phyloP scores from a whole-genome alignment of 2,113 vertebrate genomes.

The Calonectris borealis region DNA sequence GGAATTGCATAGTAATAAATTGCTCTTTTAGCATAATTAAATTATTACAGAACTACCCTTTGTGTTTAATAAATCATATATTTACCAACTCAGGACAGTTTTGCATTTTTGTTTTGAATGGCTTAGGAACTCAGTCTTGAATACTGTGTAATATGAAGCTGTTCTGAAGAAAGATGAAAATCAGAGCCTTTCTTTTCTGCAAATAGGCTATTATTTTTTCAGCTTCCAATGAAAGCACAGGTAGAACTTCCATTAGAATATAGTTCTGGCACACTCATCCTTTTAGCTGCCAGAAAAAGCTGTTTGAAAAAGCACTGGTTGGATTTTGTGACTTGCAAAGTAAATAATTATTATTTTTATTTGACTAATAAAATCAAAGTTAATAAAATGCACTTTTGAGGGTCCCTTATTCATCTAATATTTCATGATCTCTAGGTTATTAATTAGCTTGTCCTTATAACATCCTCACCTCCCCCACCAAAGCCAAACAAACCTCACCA shows the following conservation, averaged over 20 bases:
- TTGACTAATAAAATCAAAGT: not conserved
- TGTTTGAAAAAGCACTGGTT: not conserved
- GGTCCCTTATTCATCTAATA: not conserved
- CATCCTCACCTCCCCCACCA: fast-evolving
- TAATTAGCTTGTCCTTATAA: not conserved
- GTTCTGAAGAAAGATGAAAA: not conserved
- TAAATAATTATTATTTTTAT: not conserved
- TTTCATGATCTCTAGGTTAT: not conserved
- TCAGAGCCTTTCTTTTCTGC: not conserved
- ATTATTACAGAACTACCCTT: not conserved
- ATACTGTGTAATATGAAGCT: not conserved
- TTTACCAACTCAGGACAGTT: not conserved
- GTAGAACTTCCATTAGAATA: not conserved
- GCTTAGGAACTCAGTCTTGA: not conserved
- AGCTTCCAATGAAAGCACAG: not conserved
- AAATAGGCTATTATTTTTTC: not conserved
- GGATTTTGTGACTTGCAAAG: not conserved
- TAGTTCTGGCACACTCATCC: not conserved
- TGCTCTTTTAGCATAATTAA: not conserved
- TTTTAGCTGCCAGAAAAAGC: not conserved
- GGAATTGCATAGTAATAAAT: not conserved
- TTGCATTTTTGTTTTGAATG: not conserved
- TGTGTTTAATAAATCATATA: not conserved
- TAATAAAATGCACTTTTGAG: not conserved
- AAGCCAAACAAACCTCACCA: not conserved